phyloP scores from a whole-genome alignment of 2,888 invertebrate species.

The Meteorus colon region DNA sequence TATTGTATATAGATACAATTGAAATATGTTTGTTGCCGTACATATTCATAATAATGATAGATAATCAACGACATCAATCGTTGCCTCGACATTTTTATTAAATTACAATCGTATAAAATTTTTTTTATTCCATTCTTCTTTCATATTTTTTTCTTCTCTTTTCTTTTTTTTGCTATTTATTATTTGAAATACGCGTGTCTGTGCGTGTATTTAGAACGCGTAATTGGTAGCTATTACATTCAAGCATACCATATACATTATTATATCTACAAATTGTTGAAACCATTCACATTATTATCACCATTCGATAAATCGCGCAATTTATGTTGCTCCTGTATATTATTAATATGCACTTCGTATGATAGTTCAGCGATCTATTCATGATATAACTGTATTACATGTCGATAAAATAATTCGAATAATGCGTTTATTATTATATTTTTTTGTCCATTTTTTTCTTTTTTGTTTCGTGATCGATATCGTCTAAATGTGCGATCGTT shows the following conservation, averaged over 20 bases:
- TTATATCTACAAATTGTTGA: background rate
- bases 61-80: slow-evolving; percentile 10
- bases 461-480: background rate
- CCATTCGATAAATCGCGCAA: background rate
- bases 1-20: background rate
- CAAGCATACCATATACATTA: background rate
- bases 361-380: background rate
- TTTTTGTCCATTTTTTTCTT: background rate
- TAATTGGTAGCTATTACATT: background rate
- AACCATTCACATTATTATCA: slow-evolving; percentile 8
- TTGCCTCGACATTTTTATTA: slow-evolving; percentile 18
- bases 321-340: background rate
- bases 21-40: background rate
- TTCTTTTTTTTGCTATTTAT: background rate
- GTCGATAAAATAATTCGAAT: background rate
- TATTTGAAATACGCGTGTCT: background rate
- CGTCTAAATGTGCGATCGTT: too few relatives aligned
- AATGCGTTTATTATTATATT: too few relatives aligned
- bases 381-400: background rate
- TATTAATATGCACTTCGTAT: background rate
- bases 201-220: background rate
- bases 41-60: slow-evolving; percentile 14
- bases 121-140: background rate
- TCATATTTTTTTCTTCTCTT: background rate
- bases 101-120: slow-evolving; percentile 13